Base-by-base conservation (phyloP, 37 sponge, comb jelly and placozoan species). In the Beroe ovata region DNA sequence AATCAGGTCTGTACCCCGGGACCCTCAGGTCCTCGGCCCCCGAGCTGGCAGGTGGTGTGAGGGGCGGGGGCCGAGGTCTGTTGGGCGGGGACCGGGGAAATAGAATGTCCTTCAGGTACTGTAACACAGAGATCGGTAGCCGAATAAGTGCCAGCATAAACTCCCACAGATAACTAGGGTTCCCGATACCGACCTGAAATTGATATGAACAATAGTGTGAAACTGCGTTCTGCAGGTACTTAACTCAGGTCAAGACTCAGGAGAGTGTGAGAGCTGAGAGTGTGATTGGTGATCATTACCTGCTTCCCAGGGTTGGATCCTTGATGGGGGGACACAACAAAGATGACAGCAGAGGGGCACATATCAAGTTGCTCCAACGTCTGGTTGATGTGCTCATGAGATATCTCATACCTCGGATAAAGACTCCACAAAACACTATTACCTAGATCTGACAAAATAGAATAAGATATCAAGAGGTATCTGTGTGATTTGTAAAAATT, bases 311-410 rank as follows among this genome's bases (percentile, higher is more conserved):
- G 30, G 54, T 11, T 11, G 18, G 69, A 4, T 66, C 16, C 36
- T 33, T 41, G 35, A 0, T 11, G 8, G 38, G 42, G 42, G 16
- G 84, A 36, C 28, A 77, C 22, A 4, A 77, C 84, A 25, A 77
- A 42, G 11, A 77, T 77, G 11, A 77, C 84, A 25, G 84, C 84
- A 42, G 84, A 77, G 41, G 84, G 84, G 54, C 54, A 42, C 84
- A 77, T 77, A 28, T 77, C 38, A 4, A 77, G 84, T 25, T 77
- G 54, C 41, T 33, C 41, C 8, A 77, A 35, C 16, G 47, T 42
- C 28, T 77, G 84, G 8, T 39, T 33, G 14, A 41, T 29, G 54
- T 77, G 84, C 28, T 39, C 84, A 25, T 19, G 54, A 25, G 84
- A 32, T 39, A 77, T 39, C 54, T 77, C 84, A 54, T 77, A 77